Percentiles rank a stretch among this genome's conserved stretches.
Conservation (phyloP, 2,888 invertebrate genomes). For the Spodoptera exigua region DNA sequence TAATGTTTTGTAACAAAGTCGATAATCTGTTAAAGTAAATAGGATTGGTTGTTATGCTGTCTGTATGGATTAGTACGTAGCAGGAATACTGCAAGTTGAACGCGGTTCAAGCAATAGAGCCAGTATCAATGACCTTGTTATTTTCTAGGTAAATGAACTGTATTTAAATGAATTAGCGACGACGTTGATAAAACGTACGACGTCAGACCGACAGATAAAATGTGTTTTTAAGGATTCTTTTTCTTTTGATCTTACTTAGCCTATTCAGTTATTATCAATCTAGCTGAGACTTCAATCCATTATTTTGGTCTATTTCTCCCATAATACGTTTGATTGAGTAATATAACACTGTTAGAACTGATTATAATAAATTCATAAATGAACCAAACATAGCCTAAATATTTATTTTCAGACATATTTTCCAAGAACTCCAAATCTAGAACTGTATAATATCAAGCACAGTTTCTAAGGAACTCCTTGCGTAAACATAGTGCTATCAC, state of each 20-base stretch:
- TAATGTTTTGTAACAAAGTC: too few species aligned
- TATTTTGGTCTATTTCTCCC: too few species aligned
- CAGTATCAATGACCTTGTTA: conserved; percentile 42
- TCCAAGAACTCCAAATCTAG: conserved; percentile 4
- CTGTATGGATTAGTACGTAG: conserved; percentile 1
- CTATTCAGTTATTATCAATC: not conserved
- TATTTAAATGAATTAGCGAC: conserved; percentile 10
- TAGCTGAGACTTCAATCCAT: too few species aligned
- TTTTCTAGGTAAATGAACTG: conserved; percentile 39
- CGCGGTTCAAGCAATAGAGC: conserved; percentile 18
- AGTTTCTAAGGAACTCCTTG: conserved; percentile 6
- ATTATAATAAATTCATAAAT: not conserved
- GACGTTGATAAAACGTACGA: not conserved
- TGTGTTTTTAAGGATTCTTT: not conserved
- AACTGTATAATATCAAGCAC: conserved; percentile 4
- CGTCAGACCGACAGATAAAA: conserved; percentile 6
- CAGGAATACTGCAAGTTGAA: conserved; percentile 18
- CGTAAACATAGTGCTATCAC: conserved; percentile 10
- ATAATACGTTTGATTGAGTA: too few species aligned
- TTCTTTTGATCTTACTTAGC: not conserved
- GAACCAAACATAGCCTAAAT: conserved; percentile 5
- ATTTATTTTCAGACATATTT: not conserved
- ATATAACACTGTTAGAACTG: too few species aligned
- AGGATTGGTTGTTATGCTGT: not conserved
- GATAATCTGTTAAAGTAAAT: too few species aligned